phyloP scores from a whole-genome alignment of 2,797 vertebrate genomes.

The Propithecus deckenii region DNA sequence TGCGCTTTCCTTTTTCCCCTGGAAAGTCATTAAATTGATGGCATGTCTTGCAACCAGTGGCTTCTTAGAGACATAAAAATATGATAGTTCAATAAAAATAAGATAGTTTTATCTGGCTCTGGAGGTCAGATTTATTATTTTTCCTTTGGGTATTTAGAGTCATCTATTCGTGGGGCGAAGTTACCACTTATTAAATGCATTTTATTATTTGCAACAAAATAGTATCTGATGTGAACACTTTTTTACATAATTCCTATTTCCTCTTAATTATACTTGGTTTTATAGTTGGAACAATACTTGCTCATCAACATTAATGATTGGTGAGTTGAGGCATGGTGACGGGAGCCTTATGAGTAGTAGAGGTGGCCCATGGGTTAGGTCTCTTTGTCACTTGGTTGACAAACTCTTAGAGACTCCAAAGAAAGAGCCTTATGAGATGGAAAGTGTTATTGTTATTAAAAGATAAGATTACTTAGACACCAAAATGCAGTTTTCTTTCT shows the following conservation, averaged over 20 bases:
- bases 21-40: conserved; percentile 55
- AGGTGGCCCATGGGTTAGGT: background rate
- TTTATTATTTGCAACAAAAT: conserved; percentile 5
- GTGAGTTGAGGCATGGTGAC: accelerated
- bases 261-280: background rate
- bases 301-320: background rate
- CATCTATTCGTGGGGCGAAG: background rate
- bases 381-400: background rate
- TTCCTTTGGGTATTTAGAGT: conserved; percentile 34
- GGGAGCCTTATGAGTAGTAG: background rate
- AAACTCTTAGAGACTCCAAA: conserved; percentile 6
- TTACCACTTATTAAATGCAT: background rate
- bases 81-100: conserved; percentile 46
- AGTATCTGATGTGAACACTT: background rate
- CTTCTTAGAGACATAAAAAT: conserved; percentile 40
- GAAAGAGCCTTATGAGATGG: background rate
- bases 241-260: background rate
- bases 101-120: conserved; percentile 19
- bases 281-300: background rate
- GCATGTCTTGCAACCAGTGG: background rate
- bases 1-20: background rate
- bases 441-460: conserved; percentile 59
- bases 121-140: conserved; percentile 27
- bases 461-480: conserved; percentile 59
- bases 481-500: conserved; percentile 68